Evolutionary conservation across 1,140 invertebrate genomes (phyloP), one percentile per base, ranked within the genome.

Genomic region (Pentalonia nigronervosa): DNA sequence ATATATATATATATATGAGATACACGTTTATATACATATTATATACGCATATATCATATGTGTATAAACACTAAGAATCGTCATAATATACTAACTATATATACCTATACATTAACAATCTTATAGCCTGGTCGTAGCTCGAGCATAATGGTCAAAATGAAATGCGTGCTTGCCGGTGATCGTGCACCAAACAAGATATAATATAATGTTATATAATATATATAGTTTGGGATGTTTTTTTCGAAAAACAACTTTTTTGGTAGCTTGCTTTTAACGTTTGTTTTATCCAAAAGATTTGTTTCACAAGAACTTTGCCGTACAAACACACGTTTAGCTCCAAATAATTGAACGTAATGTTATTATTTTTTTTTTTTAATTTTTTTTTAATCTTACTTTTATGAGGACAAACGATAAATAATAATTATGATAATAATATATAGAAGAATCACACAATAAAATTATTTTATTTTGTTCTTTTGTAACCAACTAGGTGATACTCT

Each of bases 241-340:
- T 86, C 11, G 41, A 56, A 91, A 93, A 93, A 93, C n/a, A 83
- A 92, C 23, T 90, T 92, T 67, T 86, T 93, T 93, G 91, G 91
- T 93, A 93, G 91, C 91, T 93, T 93, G 91, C 91, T 93, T 93
- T 93, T 93, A 93, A 93, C 91, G 91, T 93, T 93, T 93, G 91
- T 93, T 84, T 92, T 93, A 93, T 93, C 81, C 81, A 93, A 86
- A 36, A 93, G 81, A 84, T 86, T 84, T 93, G 47, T 93, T 93
- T 84, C 67, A 56, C 81, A 84, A 93, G 47, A 93, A 93, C 47
- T 93, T 84, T 53, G 91, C 91, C 91, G 91, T 93, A 93, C 91
- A 93, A 93, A 93, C 91, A 93, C 91, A 84, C 91, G 91, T 93
- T 93, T 93, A 84, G 91, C 91, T 93, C 91, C 91, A 93, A 91